These are phyloP conservation scores for Cochlearius cochlearius DNA, from an alignment of 2,113 vertebrate genomes.

Conservation along the genomic window DNA sequence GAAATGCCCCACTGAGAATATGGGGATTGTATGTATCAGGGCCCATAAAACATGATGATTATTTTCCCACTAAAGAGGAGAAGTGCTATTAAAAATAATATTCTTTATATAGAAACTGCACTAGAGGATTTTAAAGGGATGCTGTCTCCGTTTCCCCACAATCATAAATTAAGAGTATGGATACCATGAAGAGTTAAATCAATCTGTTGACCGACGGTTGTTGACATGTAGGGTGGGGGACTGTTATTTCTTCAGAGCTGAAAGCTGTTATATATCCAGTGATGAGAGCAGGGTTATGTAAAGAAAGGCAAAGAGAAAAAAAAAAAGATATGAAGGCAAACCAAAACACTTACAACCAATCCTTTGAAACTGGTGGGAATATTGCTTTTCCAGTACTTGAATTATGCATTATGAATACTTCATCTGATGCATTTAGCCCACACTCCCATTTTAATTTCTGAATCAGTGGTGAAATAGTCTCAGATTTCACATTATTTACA, in stretches of 20 bases:
- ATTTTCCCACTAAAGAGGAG: neutral
- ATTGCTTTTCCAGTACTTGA: neutral
- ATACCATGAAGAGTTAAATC: neutral
- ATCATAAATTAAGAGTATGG: neutral
- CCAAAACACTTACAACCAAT: neutral
- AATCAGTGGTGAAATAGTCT: neutral
- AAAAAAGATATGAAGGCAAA: neutral
- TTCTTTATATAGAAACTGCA: neutral
- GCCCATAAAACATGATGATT: neutral
- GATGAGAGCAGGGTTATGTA: neutral
- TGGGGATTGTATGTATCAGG: neutral
- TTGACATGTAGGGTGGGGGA: neutral
- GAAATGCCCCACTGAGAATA: neutral
- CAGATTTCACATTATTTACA: neutral
- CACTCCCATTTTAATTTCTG: neutral
- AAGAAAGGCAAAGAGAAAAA: neutral
- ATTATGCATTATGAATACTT: conserved; percentile 1
- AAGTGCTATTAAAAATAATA: neutral
- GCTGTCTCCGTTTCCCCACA: neutral
- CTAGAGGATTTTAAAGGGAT: neutral
- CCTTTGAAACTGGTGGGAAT: neutral
- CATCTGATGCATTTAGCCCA: neutral
- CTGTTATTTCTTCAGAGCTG: neutral
- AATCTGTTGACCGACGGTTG: neutral
- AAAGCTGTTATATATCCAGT: neutral